Evolutionary conservation across 2,113 vertebrate genomes (phyloP).

Genomic region (Oostethus manadensis): DNA sequence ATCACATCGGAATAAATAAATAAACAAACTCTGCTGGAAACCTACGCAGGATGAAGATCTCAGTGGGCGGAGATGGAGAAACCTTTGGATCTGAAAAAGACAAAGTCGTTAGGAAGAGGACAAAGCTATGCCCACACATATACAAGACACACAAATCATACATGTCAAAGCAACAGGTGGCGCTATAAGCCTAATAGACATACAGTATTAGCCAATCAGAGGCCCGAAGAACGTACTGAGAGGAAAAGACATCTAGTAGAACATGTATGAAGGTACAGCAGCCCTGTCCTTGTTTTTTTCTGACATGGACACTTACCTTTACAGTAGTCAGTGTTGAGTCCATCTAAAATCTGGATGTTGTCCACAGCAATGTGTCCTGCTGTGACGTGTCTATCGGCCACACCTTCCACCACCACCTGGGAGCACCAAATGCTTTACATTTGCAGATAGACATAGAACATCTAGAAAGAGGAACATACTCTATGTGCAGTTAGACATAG

Average conservation of each 20-base stretch:
- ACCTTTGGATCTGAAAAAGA: conserved; percentile 44
- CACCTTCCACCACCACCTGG: conserved; percentile 90
- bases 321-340: conserved; percentile 76
- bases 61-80: conserved; percentile 46
- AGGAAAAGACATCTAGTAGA: too few relatives aligned
- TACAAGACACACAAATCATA: background rate
- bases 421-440: background rate
- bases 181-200: too few relatives aligned
- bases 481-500: conserved; percentile 52
- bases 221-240: too few relatives aligned
- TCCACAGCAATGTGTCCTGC: conserved; percentile 87
- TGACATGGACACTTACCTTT: conserved; percentile 59
- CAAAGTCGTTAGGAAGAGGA: background rate
- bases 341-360: conserved; percentile 83
- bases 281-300: too few relatives aligned
- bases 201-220: too few relatives aligned
- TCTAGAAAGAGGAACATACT: conserved; percentile 46
- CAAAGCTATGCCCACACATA: background rate
- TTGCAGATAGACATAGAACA: too few relatives aligned
- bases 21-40: background rate
- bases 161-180: background rate
- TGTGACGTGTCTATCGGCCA: conserved; percentile 77
- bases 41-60: conserved; percentile 62
- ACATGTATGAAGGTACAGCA: too few relatives aligned
- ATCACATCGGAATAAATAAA: background rate